Conservation (phyloP, 2,888 invertebrate species). For the Oxycera nigricornis region DNA sequence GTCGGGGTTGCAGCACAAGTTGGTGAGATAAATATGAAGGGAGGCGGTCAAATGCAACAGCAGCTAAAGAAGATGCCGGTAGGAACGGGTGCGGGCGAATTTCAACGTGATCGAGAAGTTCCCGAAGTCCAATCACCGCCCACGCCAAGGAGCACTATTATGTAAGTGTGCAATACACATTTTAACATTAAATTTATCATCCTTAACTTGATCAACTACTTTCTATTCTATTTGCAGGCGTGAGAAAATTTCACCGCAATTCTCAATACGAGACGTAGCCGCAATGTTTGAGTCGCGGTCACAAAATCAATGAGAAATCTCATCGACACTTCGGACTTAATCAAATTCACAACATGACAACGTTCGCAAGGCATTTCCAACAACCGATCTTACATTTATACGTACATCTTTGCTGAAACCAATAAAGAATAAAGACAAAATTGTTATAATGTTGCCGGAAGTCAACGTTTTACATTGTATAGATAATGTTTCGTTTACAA, state of each 20-base stretch:
- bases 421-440: too few relatives aligned
- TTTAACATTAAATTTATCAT: slow-evolving; percentile 22
- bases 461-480: too few relatives aligned
- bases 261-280: slow-evolving; percentile 82
- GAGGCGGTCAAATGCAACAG: slow-evolving; percentile 40
- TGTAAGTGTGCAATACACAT: slow-evolving; percentile 53
- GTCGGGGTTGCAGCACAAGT: slow-evolving; percentile 20
- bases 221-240: too few relatives aligned
- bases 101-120: slow-evolving; percentile 52
- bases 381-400: too few relatives aligned
- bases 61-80: slow-evolving; percentile 44
- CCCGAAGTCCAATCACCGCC: slow-evolving; percentile 44
- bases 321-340: too few relatives aligned
- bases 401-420: too few relatives aligned
- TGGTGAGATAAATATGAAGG: slow-evolving; percentile 1
- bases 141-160: slow-evolving; percentile 49
- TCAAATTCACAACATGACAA: too few relatives aligned
- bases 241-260: slow-evolving; percentile 74
- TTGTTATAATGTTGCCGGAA: too few relatives aligned
- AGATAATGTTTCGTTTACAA: too few relatives aligned
- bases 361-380: too few relatives aligned
- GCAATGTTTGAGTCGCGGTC: slow-evolving; percentile 82
- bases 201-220: slow-evolving; percentile 33
- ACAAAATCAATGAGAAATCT: slow-evolving; percentile 62
- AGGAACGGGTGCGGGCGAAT: slow-evolving; percentile 45